Evolutionary conservation across 2,888 invertebrate genomes (phyloP).

Genomic region (Horisme vitalbata): DNA sequence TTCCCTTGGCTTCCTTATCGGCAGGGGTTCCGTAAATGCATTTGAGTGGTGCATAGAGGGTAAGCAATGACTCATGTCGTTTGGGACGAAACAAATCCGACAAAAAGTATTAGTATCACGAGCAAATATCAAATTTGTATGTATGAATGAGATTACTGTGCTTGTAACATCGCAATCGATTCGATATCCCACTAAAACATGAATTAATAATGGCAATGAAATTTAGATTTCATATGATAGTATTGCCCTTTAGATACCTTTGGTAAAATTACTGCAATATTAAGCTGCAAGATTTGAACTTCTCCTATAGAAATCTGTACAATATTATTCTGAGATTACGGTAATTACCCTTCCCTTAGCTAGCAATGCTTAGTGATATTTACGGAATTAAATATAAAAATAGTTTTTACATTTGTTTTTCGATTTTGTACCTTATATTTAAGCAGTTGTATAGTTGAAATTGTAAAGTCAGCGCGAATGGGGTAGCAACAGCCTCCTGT

Average conservation of each 20-base stretch:
- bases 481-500: constrained; percentile 13
- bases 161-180: background rate
- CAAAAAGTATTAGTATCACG: constrained; percentile 4
- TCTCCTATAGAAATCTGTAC: too few species aligned
- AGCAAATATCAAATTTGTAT: background rate
- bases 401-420: constrained; percentile 1
- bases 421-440: constrained; percentile 5
- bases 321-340: constrained; percentile 7
- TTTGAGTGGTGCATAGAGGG: constrained; percentile 43
- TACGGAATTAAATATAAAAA: constrained; percentile 12
- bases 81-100: constrained; percentile 28
- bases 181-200: too few species aligned
- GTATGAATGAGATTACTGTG: constrained; percentile 2
- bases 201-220: too few species aligned
- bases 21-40: constrained; percentile 47
- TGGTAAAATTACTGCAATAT: too few species aligned
- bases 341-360: constrained; percentile 4
- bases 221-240: too few species aligned
- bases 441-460: constrained; percentile 10
- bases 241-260: too few species aligned
- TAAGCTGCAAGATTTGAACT: too few species aligned
- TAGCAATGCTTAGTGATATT: constrained; percentile 8
- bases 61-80: constrained; percentile 47
- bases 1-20: constrained; percentile 72
- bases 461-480: background rate